A percentile compares a stretch with the other conserved stretches of the same genome.
Conservation (phyloP, 2,888 invertebrate species). For the Arenicola marina region DNA sequence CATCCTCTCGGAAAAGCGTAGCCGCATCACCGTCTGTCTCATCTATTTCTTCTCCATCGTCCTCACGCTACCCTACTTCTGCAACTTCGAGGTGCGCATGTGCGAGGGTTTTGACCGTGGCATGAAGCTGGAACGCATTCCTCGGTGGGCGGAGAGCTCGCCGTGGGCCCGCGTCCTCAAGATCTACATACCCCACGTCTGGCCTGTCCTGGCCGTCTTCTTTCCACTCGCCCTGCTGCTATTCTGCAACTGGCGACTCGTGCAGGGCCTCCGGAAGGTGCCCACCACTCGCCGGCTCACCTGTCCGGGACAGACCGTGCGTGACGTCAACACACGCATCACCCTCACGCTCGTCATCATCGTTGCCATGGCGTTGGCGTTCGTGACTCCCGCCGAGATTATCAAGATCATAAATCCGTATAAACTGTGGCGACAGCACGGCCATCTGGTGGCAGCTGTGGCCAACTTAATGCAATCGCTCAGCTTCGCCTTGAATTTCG, state of each 20-base stretch:
- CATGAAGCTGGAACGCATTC: not conserved
- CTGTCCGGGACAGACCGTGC: not conserved
- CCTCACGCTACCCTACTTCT: slow-evolving; percentile 68
- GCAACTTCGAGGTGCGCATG: not conserved
- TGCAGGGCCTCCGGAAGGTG: slow-evolving; percentile 29
- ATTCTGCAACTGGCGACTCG: slow-evolving; percentile 50
- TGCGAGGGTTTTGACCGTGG: not conserved
- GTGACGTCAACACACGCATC: slow-evolving; percentile 28
- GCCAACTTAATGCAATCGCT: slow-evolving; percentile 18
- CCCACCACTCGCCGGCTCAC: slow-evolving; percentile 2
- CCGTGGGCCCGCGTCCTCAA: not conserved
- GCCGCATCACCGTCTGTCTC: slow-evolving; percentile 69
- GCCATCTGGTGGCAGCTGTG: slow-evolving; percentile 10
- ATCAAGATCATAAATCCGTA: slow-evolving; percentile 42
- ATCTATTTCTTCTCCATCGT: slow-evolving; percentile 72
- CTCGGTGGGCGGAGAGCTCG: not conserved
- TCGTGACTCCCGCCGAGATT: slow-evolving; percentile 53
- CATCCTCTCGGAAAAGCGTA: slow-evolving; percentile 40
- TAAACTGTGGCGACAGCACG: slow-evolving; percentile 5
- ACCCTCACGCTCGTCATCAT: slow-evolving; percentile 53
- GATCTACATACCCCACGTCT: slow-evolving; percentile 29
- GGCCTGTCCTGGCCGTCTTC: slow-evolving; percentile 52
- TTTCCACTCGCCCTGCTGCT: slow-evolving; percentile 47
- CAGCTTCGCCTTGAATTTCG: slow-evolving; percentile 37
- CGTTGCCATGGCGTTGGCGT: slow-evolving; percentile 45